These are phyloP conservation scores for Regulus satrapa DNA, from an alignment of 2,113 vertebrate species.

Conservation along the genomic window DNA sequence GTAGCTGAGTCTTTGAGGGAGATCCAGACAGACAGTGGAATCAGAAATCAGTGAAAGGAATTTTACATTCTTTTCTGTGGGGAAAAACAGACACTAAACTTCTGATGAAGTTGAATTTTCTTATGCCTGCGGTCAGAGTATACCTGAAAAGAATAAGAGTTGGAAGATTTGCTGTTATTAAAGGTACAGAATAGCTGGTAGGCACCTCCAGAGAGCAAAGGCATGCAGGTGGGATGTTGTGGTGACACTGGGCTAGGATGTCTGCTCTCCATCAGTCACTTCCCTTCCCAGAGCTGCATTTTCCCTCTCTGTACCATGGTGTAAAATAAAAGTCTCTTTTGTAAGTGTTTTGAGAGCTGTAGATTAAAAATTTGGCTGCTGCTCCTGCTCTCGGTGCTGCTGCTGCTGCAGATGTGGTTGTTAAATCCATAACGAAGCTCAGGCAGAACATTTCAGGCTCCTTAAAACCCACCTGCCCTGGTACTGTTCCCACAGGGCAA, in stretches of 20 bases:
- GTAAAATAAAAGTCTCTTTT: not conserved
- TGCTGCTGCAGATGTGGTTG: not conserved
- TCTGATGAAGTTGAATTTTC: not conserved
- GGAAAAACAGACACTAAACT: not conserved
- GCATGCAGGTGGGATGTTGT: not conserved
- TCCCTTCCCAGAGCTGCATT: not conserved
- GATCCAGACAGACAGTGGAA: not conserved
- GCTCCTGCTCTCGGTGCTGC: not conserved
- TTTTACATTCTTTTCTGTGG: not conserved
- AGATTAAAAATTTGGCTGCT: not conserved
- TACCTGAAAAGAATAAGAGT: not conserved
- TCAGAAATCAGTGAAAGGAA: not conserved
- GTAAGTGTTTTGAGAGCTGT: not conserved
- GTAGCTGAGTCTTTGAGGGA: not conserved
- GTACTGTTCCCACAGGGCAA: fast-evolving
- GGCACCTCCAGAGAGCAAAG: not conserved
- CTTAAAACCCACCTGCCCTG: not conserved
- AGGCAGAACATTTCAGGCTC: not conserved
- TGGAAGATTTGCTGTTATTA: not conserved
- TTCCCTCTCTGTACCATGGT: not conserved
- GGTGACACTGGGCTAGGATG: not conserved
- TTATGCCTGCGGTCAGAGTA: not conserved
- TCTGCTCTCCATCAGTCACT: not conserved
- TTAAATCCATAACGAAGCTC: not conserved
- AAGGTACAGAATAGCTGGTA: not conserved